Evolutionary conservation across 2,888 invertebrate genomes (phyloP).

Genomic region (Leptopilina drosophilae): DNA sequence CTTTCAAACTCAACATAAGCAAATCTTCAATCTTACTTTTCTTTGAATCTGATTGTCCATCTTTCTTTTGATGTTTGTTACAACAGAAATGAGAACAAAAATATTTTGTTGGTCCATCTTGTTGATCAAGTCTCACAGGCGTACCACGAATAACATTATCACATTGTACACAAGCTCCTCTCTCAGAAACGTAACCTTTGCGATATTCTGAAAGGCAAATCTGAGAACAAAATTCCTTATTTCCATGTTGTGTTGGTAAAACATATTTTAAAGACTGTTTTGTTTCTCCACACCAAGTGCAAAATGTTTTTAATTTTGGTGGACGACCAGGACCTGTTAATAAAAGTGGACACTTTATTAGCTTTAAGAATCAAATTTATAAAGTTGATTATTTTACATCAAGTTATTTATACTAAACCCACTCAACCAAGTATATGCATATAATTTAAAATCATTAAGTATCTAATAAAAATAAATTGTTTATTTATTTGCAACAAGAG

Average conservation of each 20-base stretch:
- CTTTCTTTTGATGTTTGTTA: conserved; percentile 89
- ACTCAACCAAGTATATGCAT: no score
- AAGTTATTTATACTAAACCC: not conserved
- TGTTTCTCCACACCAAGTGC: conserved; percentile 92
- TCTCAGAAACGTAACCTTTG: conserved; percentile 85
- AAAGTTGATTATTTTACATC: not conserved
- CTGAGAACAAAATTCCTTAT: conserved; percentile 95
- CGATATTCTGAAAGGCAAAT: conserved; percentile 92
- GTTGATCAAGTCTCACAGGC: conserved; percentile 79
- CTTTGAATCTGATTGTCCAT: conserved; percentile 54
- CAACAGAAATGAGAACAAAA: conserved; percentile 92
- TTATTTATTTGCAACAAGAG: no score
- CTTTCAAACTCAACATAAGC: no score
- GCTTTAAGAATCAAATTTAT: not conserved
- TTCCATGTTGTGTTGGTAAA: conserved; percentile 90
- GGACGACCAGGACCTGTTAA: conserved; percentile 85
- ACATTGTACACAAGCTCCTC: conserved; percentile 92
- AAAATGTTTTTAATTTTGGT: conserved; percentile 84
- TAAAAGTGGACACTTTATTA: not conserved
- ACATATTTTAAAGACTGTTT: conserved; percentile 91
- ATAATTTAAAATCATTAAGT: no score
- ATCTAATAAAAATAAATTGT: no score
- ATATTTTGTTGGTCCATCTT: conserved; percentile 83
- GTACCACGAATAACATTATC: conserved; percentile 91
- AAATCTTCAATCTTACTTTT: not conserved